Evolutionary conservation across 1,140 invertebrate species (phyloP).

Genomic region (Drosophila bocqueti): DNA sequence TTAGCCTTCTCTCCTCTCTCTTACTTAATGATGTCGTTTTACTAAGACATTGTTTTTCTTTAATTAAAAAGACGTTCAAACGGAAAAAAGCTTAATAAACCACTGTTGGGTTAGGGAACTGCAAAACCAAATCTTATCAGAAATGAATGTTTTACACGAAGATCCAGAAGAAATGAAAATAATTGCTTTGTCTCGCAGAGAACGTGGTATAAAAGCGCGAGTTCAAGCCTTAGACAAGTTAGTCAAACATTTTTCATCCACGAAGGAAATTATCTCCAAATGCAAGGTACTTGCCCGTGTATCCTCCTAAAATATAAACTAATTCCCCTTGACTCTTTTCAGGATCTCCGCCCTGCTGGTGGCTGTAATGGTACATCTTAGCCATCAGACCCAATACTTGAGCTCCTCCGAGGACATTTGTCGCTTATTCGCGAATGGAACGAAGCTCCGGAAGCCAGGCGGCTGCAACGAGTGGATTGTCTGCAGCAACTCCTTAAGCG

Average conservation of each 20-base stretch:
- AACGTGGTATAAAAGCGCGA: not conserved
- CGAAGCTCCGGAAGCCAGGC: conserved; percentile 3
- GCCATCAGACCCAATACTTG: not conserved
- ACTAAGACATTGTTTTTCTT: not conserved
- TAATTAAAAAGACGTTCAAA: conserved; percentile 8
- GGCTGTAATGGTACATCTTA: not conserved
- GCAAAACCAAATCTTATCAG: not conserved
- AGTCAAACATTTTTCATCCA: not conserved
- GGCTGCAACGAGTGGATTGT: conserved; percentile 12
- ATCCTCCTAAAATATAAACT: not conserved
- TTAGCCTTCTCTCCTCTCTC: too few relatives aligned
- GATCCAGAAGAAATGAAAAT: not conserved
- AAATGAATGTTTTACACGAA: not conserved
- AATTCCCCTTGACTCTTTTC: not conserved
- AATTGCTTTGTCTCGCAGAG: not conserved
- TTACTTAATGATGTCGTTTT: not conserved
- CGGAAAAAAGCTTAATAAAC: not conserved
- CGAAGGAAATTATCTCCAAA: not conserved
- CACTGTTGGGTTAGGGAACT: not conserved
- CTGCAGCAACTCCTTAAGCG: conserved; percentile 7
- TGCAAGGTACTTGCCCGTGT: not conserved
- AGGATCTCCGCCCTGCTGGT: conserved; percentile 1
- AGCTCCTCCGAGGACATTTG: not conserved
- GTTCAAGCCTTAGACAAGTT: not conserved
- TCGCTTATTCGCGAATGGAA: not conserved